Evolutionary conservation across 2,113 vertebrate genomes (phyloP).

Genomic region (Neoarius graeffei): DNA sequence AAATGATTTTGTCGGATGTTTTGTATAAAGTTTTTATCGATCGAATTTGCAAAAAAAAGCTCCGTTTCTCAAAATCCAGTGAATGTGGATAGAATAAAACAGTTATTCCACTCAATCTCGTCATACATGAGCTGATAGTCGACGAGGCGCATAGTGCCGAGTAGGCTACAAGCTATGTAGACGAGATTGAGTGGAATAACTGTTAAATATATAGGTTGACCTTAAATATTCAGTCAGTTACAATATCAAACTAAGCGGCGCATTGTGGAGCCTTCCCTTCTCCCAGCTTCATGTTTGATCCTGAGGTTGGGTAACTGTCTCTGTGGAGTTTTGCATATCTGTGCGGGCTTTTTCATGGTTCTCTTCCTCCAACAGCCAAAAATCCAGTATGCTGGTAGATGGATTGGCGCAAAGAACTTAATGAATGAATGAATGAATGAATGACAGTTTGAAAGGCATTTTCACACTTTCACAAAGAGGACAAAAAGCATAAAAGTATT

Average conservation of each 20-base stretch:
- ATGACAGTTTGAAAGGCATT: background rate
- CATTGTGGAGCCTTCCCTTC: background rate
- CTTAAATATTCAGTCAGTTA: constrained; percentile 4
- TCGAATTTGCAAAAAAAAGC: too few species aligned
- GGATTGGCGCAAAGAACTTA: background rate
- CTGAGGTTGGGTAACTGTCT: background rate
- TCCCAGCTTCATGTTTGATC: background rate
- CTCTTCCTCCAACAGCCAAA: background rate
- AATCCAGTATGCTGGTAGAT: background rate
- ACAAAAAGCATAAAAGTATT: background rate
- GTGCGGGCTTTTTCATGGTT: background rate
- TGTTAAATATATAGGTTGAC: too few species aligned
- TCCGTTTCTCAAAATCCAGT: too few species aligned
- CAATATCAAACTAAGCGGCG: background rate
- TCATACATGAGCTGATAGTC: too few species aligned
- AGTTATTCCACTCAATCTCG: too few species aligned
- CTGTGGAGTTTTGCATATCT: background rate
- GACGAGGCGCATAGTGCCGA: too few species aligned
- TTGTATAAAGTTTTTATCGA: too few species aligned
- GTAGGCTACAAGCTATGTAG: too few species aligned
- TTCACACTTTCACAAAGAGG: background rate
- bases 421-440: background rate
- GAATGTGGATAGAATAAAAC: too few species aligned
- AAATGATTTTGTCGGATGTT: too few species aligned
- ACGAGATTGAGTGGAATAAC: too few species aligned